phyloP scores from a whole-genome alignment of 1,140 invertebrate genomes.

The Bathynomus jamesi region DNA sequence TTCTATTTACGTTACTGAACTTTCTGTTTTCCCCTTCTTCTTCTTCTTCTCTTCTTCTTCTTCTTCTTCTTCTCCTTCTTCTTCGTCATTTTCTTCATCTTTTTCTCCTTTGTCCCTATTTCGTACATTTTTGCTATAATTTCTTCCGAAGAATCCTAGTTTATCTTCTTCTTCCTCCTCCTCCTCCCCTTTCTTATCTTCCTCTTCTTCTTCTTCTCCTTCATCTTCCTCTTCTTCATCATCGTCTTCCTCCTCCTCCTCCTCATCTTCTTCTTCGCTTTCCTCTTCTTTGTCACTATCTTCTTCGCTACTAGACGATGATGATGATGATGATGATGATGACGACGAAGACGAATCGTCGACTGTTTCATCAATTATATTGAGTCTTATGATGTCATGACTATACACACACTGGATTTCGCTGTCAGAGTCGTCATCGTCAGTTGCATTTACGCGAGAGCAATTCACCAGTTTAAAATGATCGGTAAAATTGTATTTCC shows the following conservation, averaged over 20 bases:
- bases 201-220: slow-evolving; percentile 1
- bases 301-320: background rate
- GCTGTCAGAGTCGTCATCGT: background rate
- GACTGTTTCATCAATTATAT: background rate
- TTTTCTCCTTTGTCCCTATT: background rate
- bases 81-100: background rate
- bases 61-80: background rate
- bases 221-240: slow-evolving; percentile 10
- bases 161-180: background rate
- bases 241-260: slow-evolving; percentile 1
- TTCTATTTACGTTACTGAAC: no score
- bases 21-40: background rate
- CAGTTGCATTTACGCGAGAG: background rate
- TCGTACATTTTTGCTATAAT: background rate
- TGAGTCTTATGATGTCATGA: background rate
- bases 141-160: background rate
- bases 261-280: slow-evolving; percentile 2
- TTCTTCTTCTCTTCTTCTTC: background rate
- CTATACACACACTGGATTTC: background rate
- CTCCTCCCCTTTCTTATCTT: slow-evolving; percentile 7
- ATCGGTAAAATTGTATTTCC: background rate
- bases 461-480: background rate
- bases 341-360: background rate
- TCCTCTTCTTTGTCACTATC: background rate
- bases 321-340: background rate